Base-by-base conservation (phyloP, 2,888 invertebrate species). In the Cartodere bifasciata region DNA sequence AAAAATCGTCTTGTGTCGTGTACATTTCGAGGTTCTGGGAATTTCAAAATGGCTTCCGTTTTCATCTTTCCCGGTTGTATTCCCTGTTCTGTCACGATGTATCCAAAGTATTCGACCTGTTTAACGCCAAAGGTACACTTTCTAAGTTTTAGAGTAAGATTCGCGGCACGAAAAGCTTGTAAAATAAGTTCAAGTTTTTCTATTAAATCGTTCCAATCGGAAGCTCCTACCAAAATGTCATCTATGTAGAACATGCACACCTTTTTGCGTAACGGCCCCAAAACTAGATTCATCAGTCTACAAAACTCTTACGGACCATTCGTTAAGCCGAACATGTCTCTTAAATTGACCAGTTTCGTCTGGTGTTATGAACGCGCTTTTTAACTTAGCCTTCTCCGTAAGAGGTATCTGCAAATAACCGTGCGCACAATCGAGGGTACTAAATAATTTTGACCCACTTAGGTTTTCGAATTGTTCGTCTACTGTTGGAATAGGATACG, bases 311-410 rank as follows among this genome's bases (percentile, higher is more conserved):
- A 17, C 20, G 45, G 43, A 1, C 47, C 43, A 20, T 46, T 47
- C 4, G 37, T 28, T 4, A 50, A 36, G 9, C 49, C 50, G 14
- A 48, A 53, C 9, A 46, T 43, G 39, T 48, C 44, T 4, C 39
- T 14, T 23, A 28, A 44, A 52, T 35, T 48, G 40, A 16, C 39
- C 50, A 1, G 46, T 38, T 11, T 49, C 50, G 28, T 43, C 48
- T 0, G 47, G 50, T 4, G 49, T 54, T 7, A 43, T 43, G 21
- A 53, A 48, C 2, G 47, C 52, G 2, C 48, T 52, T 29, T 53
- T 51, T 2, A 31, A 25, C 3, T 45, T 36, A 9, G 36, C 28
- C 10, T 29, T 22, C 16, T 31, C 24, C 10, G 28, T 20, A 11
- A 41, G 23, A 1, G 37, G 37, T 21, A 41, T 34, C 13, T 37